Conservation (phyloP, 2,888 invertebrate species). For the Eupithecia tripunctaria region DNA sequence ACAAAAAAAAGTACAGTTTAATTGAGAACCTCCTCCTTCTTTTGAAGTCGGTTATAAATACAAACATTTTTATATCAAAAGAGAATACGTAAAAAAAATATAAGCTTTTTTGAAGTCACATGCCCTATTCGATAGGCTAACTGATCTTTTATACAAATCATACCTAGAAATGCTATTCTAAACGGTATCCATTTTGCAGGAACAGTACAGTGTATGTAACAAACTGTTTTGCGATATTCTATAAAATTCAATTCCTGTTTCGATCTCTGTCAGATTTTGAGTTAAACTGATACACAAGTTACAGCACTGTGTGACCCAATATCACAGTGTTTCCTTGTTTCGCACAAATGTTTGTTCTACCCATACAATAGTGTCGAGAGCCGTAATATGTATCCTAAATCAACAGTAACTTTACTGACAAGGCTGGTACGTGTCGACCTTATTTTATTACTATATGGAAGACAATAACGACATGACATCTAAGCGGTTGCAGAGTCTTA, state of each 20-base stretch:
- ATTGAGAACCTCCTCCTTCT: too few species aligned
- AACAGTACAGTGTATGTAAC: neutral
- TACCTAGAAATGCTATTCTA: neutral
- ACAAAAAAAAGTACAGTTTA: too few species aligned
- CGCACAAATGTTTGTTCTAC: conserved; percentile 48
- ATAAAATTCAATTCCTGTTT: neutral
- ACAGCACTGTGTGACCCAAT: conserved; percentile 12
- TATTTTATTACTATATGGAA: conserved; percentile 40
- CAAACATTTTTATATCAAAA: too few species aligned
- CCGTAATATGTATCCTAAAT: conserved; percentile 55
- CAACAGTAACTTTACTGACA: conserved; percentile 52
- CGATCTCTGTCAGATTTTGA: neutral
- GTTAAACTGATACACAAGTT: conserved; percentile 1
- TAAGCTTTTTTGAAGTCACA: too few species aligned
- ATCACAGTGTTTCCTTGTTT: conserved; percentile 45
- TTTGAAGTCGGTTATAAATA: too few species aligned
- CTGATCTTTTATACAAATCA: neutral
- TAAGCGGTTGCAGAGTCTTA: neutral
- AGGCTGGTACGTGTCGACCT: conserved; percentile 42
- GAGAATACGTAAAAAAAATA: too few species aligned
- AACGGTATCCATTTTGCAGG: neutral
- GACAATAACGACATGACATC: neutral
- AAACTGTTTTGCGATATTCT: neutral
- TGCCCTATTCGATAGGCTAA: too few species aligned
- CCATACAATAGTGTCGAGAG: conserved; percentile 44